These are phyloP conservation scores for Brachionichthys hirsutus DNA, from an alignment of 2,113 vertebrate species.

Conservation along the genomic window DNA sequence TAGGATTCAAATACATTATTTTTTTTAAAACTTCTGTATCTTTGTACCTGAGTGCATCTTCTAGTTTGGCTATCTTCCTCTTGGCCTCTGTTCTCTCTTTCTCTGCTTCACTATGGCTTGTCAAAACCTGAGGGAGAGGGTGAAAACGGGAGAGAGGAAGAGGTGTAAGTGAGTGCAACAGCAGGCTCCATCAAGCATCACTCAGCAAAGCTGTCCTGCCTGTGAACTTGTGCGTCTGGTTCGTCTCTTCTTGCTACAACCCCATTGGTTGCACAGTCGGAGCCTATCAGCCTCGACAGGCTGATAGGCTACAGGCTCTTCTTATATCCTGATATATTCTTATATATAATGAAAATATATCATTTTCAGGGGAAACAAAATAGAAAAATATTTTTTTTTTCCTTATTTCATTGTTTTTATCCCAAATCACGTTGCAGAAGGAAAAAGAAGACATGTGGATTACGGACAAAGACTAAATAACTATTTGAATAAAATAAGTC, in stretches of 20 bases:
- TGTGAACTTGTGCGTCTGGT: slow-evolving; percentile 54
- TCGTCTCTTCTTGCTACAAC: slow-evolving; percentile 52
- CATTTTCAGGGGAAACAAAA: slow-evolving; percentile 32
- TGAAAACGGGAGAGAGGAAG: slow-evolving; percentile 6
- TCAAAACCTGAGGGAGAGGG: slow-evolving; percentile 61
- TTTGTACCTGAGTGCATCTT: slow-evolving; percentile 75
- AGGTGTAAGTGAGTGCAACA: slow-evolving; percentile 37
- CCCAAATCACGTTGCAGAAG: slow-evolving; percentile 22
- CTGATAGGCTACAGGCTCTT: slow-evolving; percentile 54
- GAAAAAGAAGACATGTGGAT: too few relatives aligned
- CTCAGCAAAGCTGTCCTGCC: slow-evolving; percentile 43
- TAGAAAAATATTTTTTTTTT: slow-evolving; percentile 22
- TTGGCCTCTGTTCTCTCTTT: slow-evolving; percentile 67
- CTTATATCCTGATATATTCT: slow-evolving; percentile 44
- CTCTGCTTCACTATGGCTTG: slow-evolving; percentile 69
- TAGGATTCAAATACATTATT: not conserved
- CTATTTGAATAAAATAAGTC: slow-evolving; percentile 29
- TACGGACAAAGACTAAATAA: too few relatives aligned
- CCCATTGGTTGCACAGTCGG: slow-evolving; percentile 55
- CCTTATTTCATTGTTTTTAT: slow-evolving; percentile 28
- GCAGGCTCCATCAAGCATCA: slow-evolving; percentile 58
- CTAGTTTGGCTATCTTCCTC: slow-evolving; percentile 70
- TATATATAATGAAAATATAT: slow-evolving; percentile 9
- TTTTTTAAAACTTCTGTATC: not conserved
- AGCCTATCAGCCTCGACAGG: slow-evolving; percentile 26